A percentile compares a stretch with the other conserved stretches of the same genome.
Evolutionary conservation across 2,888 invertebrate genomes (phyloP).

Genomic region (Nymphalis polychloros): DNA sequence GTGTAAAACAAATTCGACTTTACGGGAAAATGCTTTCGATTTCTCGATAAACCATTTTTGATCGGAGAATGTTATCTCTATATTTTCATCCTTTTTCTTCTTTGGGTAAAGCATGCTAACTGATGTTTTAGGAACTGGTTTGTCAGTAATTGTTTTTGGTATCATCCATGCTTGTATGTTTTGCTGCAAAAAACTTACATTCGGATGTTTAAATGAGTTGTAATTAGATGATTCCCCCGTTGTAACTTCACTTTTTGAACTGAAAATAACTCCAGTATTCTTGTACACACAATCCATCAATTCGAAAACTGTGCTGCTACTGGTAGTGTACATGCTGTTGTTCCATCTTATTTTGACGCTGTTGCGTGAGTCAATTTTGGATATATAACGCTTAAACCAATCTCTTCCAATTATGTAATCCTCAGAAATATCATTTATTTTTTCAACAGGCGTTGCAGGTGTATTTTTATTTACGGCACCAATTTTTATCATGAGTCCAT

Average conservation of each 20-base stretch:
- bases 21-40: conserved; percentile 59
- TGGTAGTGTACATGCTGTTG: conserved; percentile 59
- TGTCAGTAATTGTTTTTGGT: conserved; percentile 53
- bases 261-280: conserved; percentile 52
- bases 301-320: conserved; percentile 65
- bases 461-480: conserved; percentile 41
- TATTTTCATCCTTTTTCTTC: conserved; percentile 43
- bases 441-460: conserved; percentile 32
- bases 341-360: conserved; percentile 67
- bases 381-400: conserved; percentile 60
- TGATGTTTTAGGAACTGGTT: conserved; percentile 33
- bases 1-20: conserved; percentile 61
- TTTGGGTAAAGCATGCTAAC: conserved; percentile 36
- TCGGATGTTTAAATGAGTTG: conserved; percentile 47
- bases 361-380: conserved; percentile 55
- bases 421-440: conserved; percentile 37
- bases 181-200: conserved; percentile 55
- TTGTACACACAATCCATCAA: conserved; percentile 60
- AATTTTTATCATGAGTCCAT: conserved; percentile 58
- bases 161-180: conserved; percentile 72
- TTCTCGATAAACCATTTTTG: conserved; percentile 63
- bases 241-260: conserved; percentile 58
- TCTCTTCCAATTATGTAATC: conserved; percentile 51
- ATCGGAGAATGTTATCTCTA: conserved; percentile 51
- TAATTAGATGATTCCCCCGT: conserved; percentile 49